phyloP scores from a whole-genome alignment of 2,797 vertebrate species.

The Molothrus aeneus region DNA sequence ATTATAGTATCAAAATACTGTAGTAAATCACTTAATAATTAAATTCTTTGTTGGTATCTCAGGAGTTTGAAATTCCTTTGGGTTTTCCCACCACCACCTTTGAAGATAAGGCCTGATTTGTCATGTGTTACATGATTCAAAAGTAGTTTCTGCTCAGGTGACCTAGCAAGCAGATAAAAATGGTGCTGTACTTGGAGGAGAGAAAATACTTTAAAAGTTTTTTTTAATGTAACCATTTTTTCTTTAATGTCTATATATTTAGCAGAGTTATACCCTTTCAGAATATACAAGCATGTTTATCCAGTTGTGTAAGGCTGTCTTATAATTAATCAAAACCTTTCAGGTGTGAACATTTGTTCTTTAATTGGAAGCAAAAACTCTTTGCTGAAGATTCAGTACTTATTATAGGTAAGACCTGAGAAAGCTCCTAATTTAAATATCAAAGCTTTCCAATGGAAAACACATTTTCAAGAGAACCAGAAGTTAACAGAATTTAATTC shows the following conservation, averaged over 20 bases:
- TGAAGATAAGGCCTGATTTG: conserved; percentile 50
- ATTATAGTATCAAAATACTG: conserved; percentile 6
- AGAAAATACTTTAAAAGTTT: not conserved
- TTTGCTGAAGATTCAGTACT: not conserved
- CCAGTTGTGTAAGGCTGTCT: not conserved
- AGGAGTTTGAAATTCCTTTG: conserved; percentile 41
- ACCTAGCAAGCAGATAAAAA: conserved; percentile 12
- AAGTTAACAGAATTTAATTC: not conserved
- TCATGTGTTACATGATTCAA: not conserved
- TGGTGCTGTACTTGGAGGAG: not conserved
- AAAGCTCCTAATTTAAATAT: not conserved
- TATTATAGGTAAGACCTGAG: not conserved
- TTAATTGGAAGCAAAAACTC: not conserved
- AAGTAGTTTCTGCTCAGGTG: conserved; percentile 9
- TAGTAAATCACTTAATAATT: conserved; percentile 43
- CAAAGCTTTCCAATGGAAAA: not conserved
- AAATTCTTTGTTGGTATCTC: conserved; percentile 33
- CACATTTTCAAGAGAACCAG: not conserved
- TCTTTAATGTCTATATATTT: not conserved
- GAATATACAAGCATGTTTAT: not conserved
- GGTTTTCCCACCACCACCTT: conserved; percentile 32
- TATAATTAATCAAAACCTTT: not conserved
- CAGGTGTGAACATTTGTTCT: not conserved
- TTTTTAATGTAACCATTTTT: not conserved
- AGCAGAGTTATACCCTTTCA: not conserved